Percentiles rank a stretch among this genome's conserved stretches.
These are phyloP conservation scores for Ispidina picta DNA, from an alignment of 2,797 vertebrate genomes.

Conservation along the genomic window DNA sequence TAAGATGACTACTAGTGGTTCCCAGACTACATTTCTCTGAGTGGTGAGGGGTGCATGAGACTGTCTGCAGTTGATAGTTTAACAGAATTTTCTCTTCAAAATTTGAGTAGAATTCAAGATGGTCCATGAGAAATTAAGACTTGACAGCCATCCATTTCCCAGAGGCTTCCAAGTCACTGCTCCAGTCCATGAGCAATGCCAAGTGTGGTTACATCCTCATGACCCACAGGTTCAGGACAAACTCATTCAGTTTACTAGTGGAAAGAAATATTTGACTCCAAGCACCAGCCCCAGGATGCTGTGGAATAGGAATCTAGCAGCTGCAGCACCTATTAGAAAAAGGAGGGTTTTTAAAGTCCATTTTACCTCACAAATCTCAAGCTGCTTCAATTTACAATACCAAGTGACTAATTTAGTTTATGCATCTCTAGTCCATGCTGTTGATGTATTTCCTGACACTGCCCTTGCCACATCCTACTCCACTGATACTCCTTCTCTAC, in stretches of 20 bases:
- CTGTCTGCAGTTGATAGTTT: background rate
- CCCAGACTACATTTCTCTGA: background rate
- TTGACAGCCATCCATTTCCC: background rate
- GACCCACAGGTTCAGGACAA: background rate
- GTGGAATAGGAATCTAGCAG: background rate
- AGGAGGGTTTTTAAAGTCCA: background rate
- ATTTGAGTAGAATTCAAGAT: background rate
- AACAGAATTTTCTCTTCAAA: background rate
- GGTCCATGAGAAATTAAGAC: background rate
- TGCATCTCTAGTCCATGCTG: background rate
- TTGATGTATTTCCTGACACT: background rate
- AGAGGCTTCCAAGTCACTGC: background rate
- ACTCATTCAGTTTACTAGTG: background rate
- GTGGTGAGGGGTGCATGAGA: background rate
- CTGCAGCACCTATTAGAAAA: background rate
- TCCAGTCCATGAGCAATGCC: background rate
- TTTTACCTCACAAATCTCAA: background rate
- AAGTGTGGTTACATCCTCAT: background rate
- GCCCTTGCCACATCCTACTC: background rate
- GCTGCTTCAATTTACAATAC: background rate
- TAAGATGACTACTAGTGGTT: background rate
- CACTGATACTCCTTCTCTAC: background rate
- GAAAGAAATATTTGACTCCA: background rate
- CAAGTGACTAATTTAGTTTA: background rate
- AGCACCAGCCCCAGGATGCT: background rate